These are phyloP conservation scores for Xestia ashworthii DNA, from an alignment of 2,888 invertebrate species.

Conservation along the genomic window DNA sequence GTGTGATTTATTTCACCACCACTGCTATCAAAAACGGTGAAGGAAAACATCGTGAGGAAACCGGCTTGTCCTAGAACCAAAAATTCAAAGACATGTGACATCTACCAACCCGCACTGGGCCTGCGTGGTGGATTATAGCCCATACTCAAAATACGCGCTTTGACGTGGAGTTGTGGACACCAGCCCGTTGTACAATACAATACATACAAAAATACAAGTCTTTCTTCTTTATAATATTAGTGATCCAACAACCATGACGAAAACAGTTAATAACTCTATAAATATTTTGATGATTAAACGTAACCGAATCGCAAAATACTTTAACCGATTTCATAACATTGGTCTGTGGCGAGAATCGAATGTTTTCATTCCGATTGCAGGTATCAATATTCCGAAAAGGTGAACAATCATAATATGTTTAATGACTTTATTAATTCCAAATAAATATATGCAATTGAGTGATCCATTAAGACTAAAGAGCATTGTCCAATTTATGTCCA, in stretches of 20 bases:
- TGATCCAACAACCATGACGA: background rate
- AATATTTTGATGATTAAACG: background rate
- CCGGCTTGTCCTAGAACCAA: too few relatives aligned
- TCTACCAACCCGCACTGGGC: too few relatives aligned
- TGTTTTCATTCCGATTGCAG: slow-evolving; percentile 33
- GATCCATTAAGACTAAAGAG: slow-evolving; percentile 2
- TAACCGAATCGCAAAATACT: background rate
- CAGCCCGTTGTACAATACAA: too few relatives aligned
- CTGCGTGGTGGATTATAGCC: too few relatives aligned
- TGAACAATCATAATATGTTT: slow-evolving; percentile 25
- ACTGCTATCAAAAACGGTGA: too few relatives aligned
- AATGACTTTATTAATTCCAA: slow-evolving; percentile 19
- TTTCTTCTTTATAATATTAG: too few relatives aligned
- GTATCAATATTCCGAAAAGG: slow-evolving; percentile 25
- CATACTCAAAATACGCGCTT: too few relatives aligned
- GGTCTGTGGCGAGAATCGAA: slow-evolving; percentile 3
- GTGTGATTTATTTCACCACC: too few relatives aligned
- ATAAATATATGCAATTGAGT: background rate
- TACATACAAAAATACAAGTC: too few relatives aligned
- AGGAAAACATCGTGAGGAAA: too few relatives aligned
- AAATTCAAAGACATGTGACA: too few relatives aligned
- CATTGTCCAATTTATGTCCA: background rate
- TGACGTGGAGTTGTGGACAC: too few relatives aligned
- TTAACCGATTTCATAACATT: slow-evolving; percentile 13
- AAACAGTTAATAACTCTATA: background rate